Evolutionary conservation across 2,888 invertebrate genomes (phyloP), one percentile per base, ranked within the genome.

Genomic region (Tetragonisca angustula): DNA sequence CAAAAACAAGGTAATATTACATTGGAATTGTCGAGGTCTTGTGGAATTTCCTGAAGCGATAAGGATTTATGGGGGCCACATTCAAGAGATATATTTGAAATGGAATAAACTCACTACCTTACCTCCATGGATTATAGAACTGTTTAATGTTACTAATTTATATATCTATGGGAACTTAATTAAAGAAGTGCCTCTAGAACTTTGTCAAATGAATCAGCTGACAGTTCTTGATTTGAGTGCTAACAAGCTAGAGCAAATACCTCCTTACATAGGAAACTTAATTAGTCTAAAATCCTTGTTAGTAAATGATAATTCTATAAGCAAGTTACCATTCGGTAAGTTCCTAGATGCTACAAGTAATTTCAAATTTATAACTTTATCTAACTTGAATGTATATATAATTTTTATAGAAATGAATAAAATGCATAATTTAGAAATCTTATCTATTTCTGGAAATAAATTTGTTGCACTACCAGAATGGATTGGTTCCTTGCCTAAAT

Each of bases 11-110:
- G 85, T 88, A 77, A 94, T 95, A 83, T 89, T 95, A 17, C 95
- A 95, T 79, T 95, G 95, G 94, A 95, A 95, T 87, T 95, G 93
- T 86, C 92, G 95, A 17, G 93, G 92, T 73, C 90, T 94, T 21
- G 79, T 79, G 11, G 88, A 92, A 79, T 86, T 95, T 65, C 95
- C 95, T 49, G 90, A 92, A 49, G 93, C 91, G 19, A 85, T 95
- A 73, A 90, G 92, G 77, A 78, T 83, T 32, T 88, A 91, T 67
- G 94, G 94, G 2, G 82, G 84, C 50, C 91, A 94, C 50, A 88
- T 95, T 11, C 87, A 92, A 81, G 94, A 95, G 73, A 92, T 95
- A 62, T 95, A 95, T 88, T 87, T 95, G 4, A 95, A 95, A 75
- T 93, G 93, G 88, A 95, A 95, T 84, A 89, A 92, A 72, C 87